Evolutionary conservation across 37 sponge, comb jelly and placozoan genomes (phyloP).

Genomic region (Hexactinellida sp.): DNA sequence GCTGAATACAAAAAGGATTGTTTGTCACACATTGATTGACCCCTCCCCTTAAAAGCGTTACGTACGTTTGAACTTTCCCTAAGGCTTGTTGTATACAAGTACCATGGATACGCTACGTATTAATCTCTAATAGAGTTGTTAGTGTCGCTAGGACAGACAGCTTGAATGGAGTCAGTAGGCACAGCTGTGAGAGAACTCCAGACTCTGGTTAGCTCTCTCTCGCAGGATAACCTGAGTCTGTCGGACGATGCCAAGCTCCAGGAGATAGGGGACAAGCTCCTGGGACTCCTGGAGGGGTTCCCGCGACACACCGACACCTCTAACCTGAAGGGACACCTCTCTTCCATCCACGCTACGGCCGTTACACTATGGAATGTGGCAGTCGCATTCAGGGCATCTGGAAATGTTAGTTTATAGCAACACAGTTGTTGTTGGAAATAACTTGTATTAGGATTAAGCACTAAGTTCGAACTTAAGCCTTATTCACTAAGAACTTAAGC

Average conservation of each 20-base stretch:
- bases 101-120: too few relatives aligned
- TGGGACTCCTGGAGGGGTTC: neutral
- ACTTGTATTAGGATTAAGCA: too few relatives aligned
- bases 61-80: too few relatives aligned
- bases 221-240: neutral
- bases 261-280: neutral
- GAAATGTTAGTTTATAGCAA: conserved; percentile 9
- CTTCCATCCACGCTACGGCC: neutral
- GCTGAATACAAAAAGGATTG: too few relatives aligned
- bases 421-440: too few relatives aligned
- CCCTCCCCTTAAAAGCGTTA: too few relatives aligned
- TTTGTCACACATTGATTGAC: too few relatives aligned
- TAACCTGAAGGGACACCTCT: neutral
- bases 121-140: too few relatives aligned
- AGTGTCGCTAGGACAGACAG: too few relatives aligned
- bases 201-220: neutral
- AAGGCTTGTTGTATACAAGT: too few relatives aligned
- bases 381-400: neutral
- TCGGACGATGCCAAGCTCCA: neutral
- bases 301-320: neutral
- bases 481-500: too few relatives aligned
- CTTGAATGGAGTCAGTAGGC: neutral
- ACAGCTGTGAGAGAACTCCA: neutral
- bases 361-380: neutral
- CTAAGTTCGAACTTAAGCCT: too few relatives aligned